A percentile compares a stretch with the other conserved stretches of the same genome.
phyloP scores from a whole-genome alignment of 2,113 vertebrate genomes.

The Lipophrys pholis region DNA sequence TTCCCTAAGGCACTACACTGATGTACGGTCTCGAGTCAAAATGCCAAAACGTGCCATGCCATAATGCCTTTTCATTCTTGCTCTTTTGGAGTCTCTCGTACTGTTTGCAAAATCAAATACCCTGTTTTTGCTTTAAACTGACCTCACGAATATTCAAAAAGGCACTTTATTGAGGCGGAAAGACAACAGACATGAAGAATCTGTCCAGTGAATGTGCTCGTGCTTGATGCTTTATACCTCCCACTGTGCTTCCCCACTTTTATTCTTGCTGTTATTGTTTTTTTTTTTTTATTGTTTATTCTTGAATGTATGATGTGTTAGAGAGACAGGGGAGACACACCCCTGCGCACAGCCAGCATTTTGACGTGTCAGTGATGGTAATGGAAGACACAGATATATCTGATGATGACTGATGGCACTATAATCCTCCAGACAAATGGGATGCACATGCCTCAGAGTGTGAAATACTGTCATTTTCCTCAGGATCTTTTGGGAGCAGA shows the following conservation, averaged over 20 bases:
- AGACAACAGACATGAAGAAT: slow-evolving; percentile 23
- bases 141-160: slow-evolving; percentile 63
- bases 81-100: slow-evolving; percentile 54
- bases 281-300: slow-evolving; percentile 30
- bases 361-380: slow-evolving; percentile 29
- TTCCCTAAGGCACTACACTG: slow-evolving; percentile 52
- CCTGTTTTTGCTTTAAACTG: slow-evolving; percentile 52
- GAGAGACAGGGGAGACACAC: slow-evolving; percentile 24
- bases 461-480: slow-evolving; percentile 29
- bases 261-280: slow-evolving; percentile 23
- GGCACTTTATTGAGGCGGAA: slow-evolving; percentile 73
- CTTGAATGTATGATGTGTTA: slow-evolving; percentile 33
- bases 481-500: slow-evolving; percentile 22
- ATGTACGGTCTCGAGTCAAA: slow-evolving; percentile 54
- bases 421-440: slow-evolving; percentile 40
- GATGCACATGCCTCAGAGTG: slow-evolving; percentile 12
- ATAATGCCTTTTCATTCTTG: slow-evolving; percentile 74
- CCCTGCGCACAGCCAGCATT: slow-evolving; percentile 17
- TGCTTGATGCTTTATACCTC: slow-evolving; percentile 51
- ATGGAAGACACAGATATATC: slow-evolving; percentile 34
- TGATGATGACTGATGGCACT: slow-evolving; percentile 45
- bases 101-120: slow-evolving; percentile 58
- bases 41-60: slow-evolving; percentile 81
- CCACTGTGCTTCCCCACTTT: slow-evolving; percentile 12
- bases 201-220: slow-evolving; percentile 52